phyloP scores from a whole-genome alignment of 1,140 invertebrate species.

The Apis dorsata region DNA sequence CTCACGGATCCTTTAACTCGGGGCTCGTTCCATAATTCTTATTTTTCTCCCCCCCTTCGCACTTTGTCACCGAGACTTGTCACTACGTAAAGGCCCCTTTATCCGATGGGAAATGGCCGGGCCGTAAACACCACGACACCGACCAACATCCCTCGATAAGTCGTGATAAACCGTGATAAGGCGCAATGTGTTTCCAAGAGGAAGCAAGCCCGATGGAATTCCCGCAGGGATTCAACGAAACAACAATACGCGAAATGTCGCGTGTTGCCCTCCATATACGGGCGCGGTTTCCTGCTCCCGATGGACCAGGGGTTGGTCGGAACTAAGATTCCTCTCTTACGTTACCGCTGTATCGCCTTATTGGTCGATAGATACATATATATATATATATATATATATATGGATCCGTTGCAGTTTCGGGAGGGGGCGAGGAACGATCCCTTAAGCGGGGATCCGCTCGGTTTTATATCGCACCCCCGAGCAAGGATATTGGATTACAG shows the following conservation, averaged over 20 bases:
- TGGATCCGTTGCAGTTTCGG: background rate
- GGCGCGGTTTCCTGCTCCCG: constrained; percentile 46
- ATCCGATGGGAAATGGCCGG: constrained; percentile 35
- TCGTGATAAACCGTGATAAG: constrained; percentile 68
- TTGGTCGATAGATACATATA: constrained; percentile 56
- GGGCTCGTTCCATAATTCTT: constrained; percentile 46
- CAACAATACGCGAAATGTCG: constrained; percentile 54
- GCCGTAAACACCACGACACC: constrained; percentile 69
- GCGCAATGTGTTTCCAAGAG: constrained; percentile 38
- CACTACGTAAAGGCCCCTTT: background rate
- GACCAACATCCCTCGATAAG: constrained; percentile 67
- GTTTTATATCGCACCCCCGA: constrained; percentile 56
- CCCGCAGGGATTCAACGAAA: constrained; percentile 25
- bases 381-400: background rate
- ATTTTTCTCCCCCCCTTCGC: constrained; percentile 27
- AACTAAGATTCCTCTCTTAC: constrained; percentile 39
- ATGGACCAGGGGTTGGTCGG: constrained; percentile 26
- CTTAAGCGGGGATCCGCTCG: constrained; percentile 50
- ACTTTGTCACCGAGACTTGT: constrained; percentile 8
- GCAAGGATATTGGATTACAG: constrained; percentile 66
- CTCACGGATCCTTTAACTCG: constrained; percentile 22
- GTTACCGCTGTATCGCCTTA: constrained; percentile 62
- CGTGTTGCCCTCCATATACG: background rate
- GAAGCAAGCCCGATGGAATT: constrained; percentile 26
- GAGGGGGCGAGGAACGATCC: constrained; percentile 25